Evolutionary conservation across 2,797 vertebrate genomes (phyloP), one percentile per base, ranked within the genome.

Genomic region (Manis pentadactyla): DNA sequence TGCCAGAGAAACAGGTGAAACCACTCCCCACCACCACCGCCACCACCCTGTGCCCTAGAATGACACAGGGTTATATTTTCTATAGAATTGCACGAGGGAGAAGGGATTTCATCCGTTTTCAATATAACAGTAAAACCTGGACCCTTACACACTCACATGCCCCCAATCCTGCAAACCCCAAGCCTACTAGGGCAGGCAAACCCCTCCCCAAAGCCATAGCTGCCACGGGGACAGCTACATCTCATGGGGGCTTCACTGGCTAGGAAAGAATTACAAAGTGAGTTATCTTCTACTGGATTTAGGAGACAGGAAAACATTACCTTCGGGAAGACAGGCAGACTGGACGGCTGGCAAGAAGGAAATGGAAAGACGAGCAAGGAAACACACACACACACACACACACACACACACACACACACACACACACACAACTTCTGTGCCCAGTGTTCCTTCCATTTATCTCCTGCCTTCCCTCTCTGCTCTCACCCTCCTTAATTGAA

Each of bases 401-500:
- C 74, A 77, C 46, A 55, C 74, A 78, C 31, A 23, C 75, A 27
- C 25, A 18, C 71, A 18, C 71, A 10, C 42, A 19, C 71, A 12
- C 73, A 7, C 59, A 29, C 46, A 34, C 7, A 17, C 42, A 61
- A 17, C 18, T 63, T 53, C 25, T 21, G 61, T 12, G 21, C 68
- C 69, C 84, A n/a, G 23, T 51, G 86, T 93, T 87, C 61, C 87
- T 97, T 93, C 95, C 96, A 66, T 96, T 88, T 84, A 0, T 77
- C 74, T 94, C 95, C 93, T 66, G 94, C 93, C 84, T 90, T 31
- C 77, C 53, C 46, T 39, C 94, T 82, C 83, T 10, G 86, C 93
- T 97, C 92, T 68, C 61, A 69, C 93, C 97, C 97, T 94, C 96
- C 97, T 96, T 97, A 98, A 98, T 85, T 98, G 98, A 99, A 98